These are phyloP conservation scores for Ursus arctos DNA, from an alignment of 2,113 vertebrate genomes.

Conservation along the genomic window DNA sequence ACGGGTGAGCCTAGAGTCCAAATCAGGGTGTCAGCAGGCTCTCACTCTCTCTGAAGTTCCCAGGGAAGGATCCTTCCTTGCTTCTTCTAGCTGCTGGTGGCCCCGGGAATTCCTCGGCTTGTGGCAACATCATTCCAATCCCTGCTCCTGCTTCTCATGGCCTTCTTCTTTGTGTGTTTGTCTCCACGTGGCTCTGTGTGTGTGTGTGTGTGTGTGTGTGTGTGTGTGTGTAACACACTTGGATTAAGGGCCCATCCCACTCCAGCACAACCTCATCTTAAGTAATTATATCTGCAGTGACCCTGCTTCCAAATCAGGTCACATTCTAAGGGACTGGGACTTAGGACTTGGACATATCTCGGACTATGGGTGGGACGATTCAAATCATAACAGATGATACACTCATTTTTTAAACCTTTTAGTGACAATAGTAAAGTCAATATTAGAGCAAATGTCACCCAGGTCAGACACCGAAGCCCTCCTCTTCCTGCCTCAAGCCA, in stretches of 20 bases:
- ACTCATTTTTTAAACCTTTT: background rate
- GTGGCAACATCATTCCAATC: background rate
- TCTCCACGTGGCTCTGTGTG: background rate
- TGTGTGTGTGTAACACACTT: background rate
- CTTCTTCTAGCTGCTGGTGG: background rate
- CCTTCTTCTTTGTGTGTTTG: background rate
- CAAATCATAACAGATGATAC: background rate
- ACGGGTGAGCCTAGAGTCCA: background rate
- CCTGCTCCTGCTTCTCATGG: background rate
- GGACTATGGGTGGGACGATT: background rate
- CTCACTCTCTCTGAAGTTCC: background rate
- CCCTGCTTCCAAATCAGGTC: background rate
- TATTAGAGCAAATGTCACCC: background rate
- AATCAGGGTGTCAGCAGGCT: background rate
- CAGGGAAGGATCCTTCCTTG: background rate
- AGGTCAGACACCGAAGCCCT: background rate
- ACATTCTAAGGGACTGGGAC: background rate
- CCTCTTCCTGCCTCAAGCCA: background rate
- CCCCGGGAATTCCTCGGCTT: background rate
- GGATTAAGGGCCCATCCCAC: background rate
- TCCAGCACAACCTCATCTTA: background rate
- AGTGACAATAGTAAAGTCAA: background rate
- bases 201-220: background rate
- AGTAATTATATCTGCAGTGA: background rate
- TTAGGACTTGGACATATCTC: background rate